Percentiles rank a stretch among this genome's conserved stretches.
phyloP scores from a whole-genome alignment of 2,888 invertebrate genomes.

The Phania funesta region DNA sequence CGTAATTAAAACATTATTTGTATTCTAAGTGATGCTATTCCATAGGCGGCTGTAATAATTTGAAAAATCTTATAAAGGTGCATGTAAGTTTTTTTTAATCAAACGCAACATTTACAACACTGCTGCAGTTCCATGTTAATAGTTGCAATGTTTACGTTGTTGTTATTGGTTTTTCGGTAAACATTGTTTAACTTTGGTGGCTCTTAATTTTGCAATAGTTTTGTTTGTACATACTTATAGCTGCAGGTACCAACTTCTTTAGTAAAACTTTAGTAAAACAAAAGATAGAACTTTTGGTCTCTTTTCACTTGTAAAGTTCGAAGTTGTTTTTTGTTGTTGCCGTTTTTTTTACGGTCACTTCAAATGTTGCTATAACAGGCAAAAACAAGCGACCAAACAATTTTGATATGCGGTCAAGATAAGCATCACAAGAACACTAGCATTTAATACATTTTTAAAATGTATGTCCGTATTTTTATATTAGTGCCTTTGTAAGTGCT shows the following conservation, averaged over 20 bases:
- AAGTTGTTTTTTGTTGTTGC: conserved; percentile 11
- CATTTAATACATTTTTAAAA: conserved; percentile 54
- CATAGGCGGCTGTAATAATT: no score
- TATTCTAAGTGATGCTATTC: no score
- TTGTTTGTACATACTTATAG: conserved; percentile 22
- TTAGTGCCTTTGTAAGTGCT: not conserved
- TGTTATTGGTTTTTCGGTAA: conserved; percentile 14
- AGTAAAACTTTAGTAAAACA: conserved; percentile 36
- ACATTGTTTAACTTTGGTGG: conserved; percentile 32
- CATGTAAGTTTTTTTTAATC: no score
- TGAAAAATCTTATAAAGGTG: no score
- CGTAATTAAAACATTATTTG: no score
- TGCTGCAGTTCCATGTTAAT: no score
- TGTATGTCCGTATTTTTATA: conserved; percentile 21
- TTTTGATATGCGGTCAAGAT: conserved; percentile 66
- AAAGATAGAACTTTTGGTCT: not conserved
- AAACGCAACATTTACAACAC: no score
- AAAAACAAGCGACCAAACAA: conserved; percentile 46
- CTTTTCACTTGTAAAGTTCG: conserved; percentile 5
- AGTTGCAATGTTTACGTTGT: no score
- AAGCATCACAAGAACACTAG: conserved; percentile 60
- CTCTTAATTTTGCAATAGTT: conserved; percentile 7
- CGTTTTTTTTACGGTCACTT: conserved; percentile 11
- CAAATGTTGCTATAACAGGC: not conserved
- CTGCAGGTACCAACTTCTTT: conserved; percentile 50